Base-by-base conservation (phyloP, 2,113 vertebrate species). In the Hipposideros armiger region DNA sequence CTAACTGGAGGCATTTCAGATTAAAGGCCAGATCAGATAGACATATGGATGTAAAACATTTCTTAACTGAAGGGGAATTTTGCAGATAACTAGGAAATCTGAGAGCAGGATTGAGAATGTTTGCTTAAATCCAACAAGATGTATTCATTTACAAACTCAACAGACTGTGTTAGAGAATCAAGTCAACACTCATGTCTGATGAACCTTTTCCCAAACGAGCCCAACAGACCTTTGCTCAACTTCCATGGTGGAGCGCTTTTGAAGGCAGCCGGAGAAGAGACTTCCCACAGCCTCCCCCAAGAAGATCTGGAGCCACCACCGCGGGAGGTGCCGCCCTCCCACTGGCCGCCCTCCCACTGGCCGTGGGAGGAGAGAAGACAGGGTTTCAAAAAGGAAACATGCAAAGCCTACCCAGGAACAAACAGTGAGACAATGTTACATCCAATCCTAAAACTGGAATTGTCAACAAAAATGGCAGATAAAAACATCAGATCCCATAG, bases 1-100 rank as follows among this genome's bases (percentile, higher is more conserved):
- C 4, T 95, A 95, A 96, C 45, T 45, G 4, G 69, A 96, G 78
- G 0, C 0, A 74, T 90, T 98, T 98, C 69, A 94, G 74, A 94
- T 95, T 96, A 97, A 83, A 95, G 91, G 62, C 3, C 67, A 58
- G 28, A 36, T 69, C 72, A 45, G 85, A 82, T 3, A 22, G 42
- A 40, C 56, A 60, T 2, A 24, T 42, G 3, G 11, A 26, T 2
- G 24, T 60, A 5, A 20, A 32, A 13, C 19, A 4, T 69, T 84
- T 72, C 93, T 28, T 64, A 52, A 67, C 70, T 6, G 22, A 52
- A 90, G 62, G 87, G 62, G 60, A 94, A 62, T 95, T 95, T 67
- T 92, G 47, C 36, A 83, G 85, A 69, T 67, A 40, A 47, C 16
- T 9, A 32, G 69, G 77, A 62, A 32, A 81, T 52, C 73, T 67